Evolutionary conservation across 2,888 invertebrate species (phyloP).

Genomic region (Melanophora roralis): DNA sequence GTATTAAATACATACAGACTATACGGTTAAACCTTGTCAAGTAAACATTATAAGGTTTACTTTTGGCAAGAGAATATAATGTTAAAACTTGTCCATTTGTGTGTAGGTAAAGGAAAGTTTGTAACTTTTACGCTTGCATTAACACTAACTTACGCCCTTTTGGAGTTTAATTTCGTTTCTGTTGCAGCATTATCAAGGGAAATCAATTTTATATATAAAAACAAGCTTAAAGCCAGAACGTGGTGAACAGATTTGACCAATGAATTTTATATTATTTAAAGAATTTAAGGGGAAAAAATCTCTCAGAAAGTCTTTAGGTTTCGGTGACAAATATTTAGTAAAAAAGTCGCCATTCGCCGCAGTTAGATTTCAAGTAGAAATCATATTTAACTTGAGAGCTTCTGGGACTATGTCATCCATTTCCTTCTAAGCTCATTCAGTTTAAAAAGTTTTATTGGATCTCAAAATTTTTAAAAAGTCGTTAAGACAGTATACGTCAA

Average conservation of each 20-base stretch:
- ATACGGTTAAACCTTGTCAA: not conserved
- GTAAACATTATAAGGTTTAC: constrained; percentile 3
- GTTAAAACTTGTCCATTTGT: not conserved
- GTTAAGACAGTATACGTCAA: too few species aligned
- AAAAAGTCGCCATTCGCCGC: too few species aligned
- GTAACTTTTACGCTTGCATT: constrained; percentile 2
- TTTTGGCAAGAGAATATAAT: not conserved
- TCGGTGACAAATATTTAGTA: too few species aligned
- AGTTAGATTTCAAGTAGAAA: too few species aligned
- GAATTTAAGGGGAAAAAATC: too few species aligned
- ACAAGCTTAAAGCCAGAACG: not conserved
- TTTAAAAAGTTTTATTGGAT: too few species aligned
- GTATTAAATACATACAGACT: not conserved
- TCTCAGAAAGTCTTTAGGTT: too few species aligned
- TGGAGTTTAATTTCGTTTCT: constrained; percentile 3
- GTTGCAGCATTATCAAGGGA: constrained; percentile 29
- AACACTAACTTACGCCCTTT: constrained; percentile 44
- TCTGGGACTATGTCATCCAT: too few species aligned
- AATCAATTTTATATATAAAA: constrained; percentile 43
- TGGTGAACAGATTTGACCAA: not conserved
- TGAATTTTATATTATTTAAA: too few species aligned
- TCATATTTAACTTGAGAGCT: too few species aligned
- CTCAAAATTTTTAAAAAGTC: too few species aligned
- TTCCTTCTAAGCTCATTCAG: too few species aligned
- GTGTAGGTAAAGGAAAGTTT: not conserved